These are phyloP conservation scores for Parauchenoglanis ngamensis DNA, from an alignment of 2,797 vertebrate genomes.

Conservation along the genomic window DNA sequence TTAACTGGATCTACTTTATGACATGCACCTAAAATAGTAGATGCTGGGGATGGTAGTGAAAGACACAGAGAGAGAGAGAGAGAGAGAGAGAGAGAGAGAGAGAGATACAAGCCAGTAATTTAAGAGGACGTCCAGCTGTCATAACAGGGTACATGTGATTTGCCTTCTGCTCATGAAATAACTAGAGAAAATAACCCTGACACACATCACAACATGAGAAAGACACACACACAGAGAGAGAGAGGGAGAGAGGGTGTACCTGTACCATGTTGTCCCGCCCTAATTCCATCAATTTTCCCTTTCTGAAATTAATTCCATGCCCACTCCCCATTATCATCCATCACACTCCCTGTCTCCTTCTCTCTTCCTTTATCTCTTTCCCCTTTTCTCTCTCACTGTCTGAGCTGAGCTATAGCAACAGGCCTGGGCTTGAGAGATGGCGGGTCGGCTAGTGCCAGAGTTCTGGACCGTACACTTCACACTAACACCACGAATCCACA, in stretches of 20 bases:
- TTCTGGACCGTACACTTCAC: slow-evolving; percentile 34
- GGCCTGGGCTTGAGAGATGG: slow-evolving; percentile 37
- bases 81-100: slow-evolving; percentile 43
- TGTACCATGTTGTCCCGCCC: background rate
- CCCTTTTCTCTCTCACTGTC: slow-evolving; percentile 5
- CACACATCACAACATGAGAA: slow-evolving; percentile 53
- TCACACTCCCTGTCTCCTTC: background rate
- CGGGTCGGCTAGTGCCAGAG: slow-evolving; percentile 28
- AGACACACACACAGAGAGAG: slow-evolving; percentile 31
- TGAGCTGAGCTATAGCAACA: slow-evolving; percentile 42
- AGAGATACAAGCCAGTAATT: slow-evolving; percentile 47
- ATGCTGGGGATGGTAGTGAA: background rate
- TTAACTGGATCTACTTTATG: slow-evolving; percentile 12
- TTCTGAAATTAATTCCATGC: slow-evolving; percentile 12
- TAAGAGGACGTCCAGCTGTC: slow-evolving; percentile 53
- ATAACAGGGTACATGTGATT: slow-evolving; percentile 54
- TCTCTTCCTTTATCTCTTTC: slow-evolving; percentile 11
- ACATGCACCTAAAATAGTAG: slow-evolving; percentile 14
- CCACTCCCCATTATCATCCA: background rate
- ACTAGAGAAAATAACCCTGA: slow-evolving; percentile 53
- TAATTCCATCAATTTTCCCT: background rate
- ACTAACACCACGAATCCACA: slow-evolving; percentile 18
- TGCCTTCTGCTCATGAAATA: slow-evolving; percentile 58
- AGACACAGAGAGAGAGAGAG: background rate
- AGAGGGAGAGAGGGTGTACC: background rate